Evolutionary conservation across 1,140 invertebrate species (phyloP).

Genomic region (Phthorimaea operculella): DNA sequence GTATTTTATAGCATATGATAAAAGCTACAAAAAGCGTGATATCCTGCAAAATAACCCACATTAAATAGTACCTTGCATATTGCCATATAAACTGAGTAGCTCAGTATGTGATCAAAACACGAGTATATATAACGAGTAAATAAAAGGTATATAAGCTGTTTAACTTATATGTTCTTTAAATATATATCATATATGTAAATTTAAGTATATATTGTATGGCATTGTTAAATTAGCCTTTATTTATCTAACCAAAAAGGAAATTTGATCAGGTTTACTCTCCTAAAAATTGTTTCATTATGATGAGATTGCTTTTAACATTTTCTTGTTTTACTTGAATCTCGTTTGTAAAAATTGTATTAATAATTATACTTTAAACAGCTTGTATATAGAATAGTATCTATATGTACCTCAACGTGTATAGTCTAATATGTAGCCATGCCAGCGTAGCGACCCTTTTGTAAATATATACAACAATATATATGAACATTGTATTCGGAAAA

Average conservation of each 20-base stretch:
- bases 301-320: too few species aligned
- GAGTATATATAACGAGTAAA: background rate
- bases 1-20: too few species aligned
- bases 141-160: slow-evolving; percentile 11
- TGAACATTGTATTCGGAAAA: background rate
- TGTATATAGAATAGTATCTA: slow-evolving; percentile 7
- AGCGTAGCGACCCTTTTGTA: slow-evolving; percentile 13
- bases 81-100: background rate
- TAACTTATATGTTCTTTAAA: slow-evolving; percentile 7
- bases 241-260: too few species aligned
- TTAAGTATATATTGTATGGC: background rate
- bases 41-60: too few species aligned
- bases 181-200: background rate
- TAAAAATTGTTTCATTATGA: too few species aligned
- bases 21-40: too few species aligned
- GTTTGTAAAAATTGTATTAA: too few species aligned
- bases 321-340: too few species aligned
- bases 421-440: slow-evolving; percentile 1
- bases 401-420: slow-evolving; percentile 11
- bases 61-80: background rate
- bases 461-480: slow-evolving; percentile 10
- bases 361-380: slow-evolving; percentile 13
- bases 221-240: too few species aligned
- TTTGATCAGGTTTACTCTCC: too few species aligned
- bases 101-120: background rate